Evolutionary conservation across 1,140 invertebrate species (phyloP), one percentile per base, ranked within the genome.

Genomic region (Cydia splendana): DNA sequence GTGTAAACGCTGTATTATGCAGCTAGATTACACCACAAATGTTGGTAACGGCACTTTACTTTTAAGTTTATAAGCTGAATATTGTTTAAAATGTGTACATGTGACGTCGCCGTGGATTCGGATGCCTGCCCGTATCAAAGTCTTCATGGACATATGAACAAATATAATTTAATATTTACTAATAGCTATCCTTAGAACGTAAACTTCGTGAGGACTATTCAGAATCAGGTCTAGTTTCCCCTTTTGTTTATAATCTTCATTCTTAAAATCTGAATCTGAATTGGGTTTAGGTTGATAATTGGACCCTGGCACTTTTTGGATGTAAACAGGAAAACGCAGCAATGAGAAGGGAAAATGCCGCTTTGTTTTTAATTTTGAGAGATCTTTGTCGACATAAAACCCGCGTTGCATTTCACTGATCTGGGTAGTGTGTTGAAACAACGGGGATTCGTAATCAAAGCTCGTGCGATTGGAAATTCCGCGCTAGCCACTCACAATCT

Each of bases 1-100:
- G 30, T 42, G 7, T 71, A 45, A 71, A 71, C n/a, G 67, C n/a
- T 38, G 67, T 71, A 71, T 71, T 71, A 45, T 71, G 67, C 67
- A 71, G 15, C 67, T 71, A 42, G 67, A 71, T 71, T 71, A 71
- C 30, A 71, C 65, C 28, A 7, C 30, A 38, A 42, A 71, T 71
- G 28, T 24, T 42, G 67, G 18, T 18, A 42, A 71, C 67, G 67
- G 67, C 67, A 71, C 18, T 71, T 71, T 38, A 34, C 24, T 24
- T 24, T 24, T 24, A 67, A 38, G 28, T 67, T 67, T 45, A 42
- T 42, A 42, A 71, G 13, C 67, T 7, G 34, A 42, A 71, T 71
- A 71, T 71, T 71, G 67, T 45, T 71, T 38, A 18, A 18, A 53
- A 18, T n/a, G 51, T 18, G 15, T 53, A 13, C 18, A 53, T 53